These are phyloP conservation scores for Platysternon megacephalum DNA, from an alignment of 2,113 vertebrate species.

Conservation along the genomic window DNA sequence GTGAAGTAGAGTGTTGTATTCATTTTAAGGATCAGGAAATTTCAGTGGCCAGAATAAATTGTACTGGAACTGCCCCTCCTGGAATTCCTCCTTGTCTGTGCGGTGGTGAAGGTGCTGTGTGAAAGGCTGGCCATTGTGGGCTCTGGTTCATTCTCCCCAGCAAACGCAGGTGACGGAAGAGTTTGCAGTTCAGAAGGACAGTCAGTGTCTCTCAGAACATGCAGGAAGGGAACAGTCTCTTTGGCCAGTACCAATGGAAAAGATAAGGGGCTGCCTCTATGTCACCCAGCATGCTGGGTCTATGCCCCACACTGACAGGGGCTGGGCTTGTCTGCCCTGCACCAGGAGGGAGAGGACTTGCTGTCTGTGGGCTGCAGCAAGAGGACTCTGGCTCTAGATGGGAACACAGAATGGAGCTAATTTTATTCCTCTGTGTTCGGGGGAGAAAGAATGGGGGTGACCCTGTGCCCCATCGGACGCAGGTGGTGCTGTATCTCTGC, in stretches of 20 bases:
- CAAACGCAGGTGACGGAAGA: background rate
- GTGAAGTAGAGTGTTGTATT: background rate
- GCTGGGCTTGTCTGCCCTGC: background rate
- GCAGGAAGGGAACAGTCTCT: background rate
- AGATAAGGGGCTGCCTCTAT: background rate
- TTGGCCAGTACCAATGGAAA: background rate
- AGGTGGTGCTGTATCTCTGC: background rate
- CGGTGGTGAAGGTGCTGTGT: background rate
- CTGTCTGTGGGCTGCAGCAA: background rate
- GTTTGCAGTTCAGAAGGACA: background rate
- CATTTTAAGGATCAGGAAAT: background rate
- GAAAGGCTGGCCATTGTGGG: background rate
- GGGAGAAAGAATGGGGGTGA: too few relatives aligned
- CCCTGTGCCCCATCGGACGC: background rate
- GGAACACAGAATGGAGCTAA: background rate
- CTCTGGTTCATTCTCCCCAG: background rate
- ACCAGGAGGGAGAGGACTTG: background rate
- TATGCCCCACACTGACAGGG: background rate
- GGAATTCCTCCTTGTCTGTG: background rate
- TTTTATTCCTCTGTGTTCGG: background rate
- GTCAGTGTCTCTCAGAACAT: background rate
- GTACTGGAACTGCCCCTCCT: background rate
- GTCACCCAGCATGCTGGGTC: background rate
- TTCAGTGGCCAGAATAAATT: background rate
- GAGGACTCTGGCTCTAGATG: background rate